Base-by-base conservation (phyloP, 2,797 vertebrate genomes). In the Loris lydekkerianus region DNA sequence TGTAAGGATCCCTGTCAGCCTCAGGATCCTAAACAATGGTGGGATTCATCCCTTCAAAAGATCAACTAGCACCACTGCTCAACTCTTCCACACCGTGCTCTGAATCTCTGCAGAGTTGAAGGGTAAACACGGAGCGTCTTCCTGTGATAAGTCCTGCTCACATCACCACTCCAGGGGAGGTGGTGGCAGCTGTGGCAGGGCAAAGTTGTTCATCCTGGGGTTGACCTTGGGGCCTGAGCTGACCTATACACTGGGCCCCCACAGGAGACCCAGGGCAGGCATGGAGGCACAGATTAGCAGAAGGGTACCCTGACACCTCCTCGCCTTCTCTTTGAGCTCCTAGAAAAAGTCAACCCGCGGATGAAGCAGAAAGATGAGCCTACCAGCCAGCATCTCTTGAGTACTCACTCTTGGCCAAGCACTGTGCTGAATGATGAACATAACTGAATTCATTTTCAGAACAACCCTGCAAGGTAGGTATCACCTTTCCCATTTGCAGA, bases 401-500 rank as follows among this genome's bases (percentile, higher is more conserved):
- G 56, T 21, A 4, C 3, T 34, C 75, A 27, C 29, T 82, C 49
- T 72, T 37, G 43, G 80, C n/a, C 58, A 56, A 46, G 53, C 17
- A 43, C 72, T 7, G 6, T 14, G 21, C 18, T 67, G 63, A 37
- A 49, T 56, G 37, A 67, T 27, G 80, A 93, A 73, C 49, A 27
- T 7, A 34, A 11, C 29, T 75, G 78, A 72, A 73, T 46, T 80
- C 80, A 70, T 81, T 80, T 81, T 73, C 29, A 27, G 25, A 63
- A 43, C 7, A 67, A 46, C 65, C 61, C 46, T 34, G 9, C 20
- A 46, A 77, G 21, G 73, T 43, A 78, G 25, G 37, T 56, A 18
- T 67, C 78, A 27, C 84, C 80, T 46, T 75, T 82, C 58, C 89
- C 58, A 91, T 31, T 78, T 58, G 34, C 75, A 69, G 86, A 81